Conservation (phyloP, 2,888 invertebrate genomes). For the Blastobasis lacticolella region DNA sequence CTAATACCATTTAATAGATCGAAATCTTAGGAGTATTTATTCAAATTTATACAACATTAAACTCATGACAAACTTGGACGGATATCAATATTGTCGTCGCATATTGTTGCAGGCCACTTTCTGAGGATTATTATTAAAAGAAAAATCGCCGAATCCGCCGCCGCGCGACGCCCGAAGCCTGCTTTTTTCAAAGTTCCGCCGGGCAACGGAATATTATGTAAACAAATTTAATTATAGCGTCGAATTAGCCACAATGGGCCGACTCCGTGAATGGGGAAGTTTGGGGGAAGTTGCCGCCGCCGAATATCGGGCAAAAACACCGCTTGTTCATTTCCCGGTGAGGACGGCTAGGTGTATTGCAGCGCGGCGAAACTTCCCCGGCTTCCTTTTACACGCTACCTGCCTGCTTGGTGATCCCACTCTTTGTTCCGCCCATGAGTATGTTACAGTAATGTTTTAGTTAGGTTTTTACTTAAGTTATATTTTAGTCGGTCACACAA, state of each 20-base stretch:
- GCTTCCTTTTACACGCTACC: background rate
- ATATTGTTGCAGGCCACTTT: no score
- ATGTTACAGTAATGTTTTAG: no score
- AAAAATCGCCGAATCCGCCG: background rate
- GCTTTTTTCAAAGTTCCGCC: conserved; percentile 41
- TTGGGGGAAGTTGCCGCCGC: conserved; percentile 46
- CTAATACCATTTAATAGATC: no score
- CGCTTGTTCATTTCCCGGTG: conserved; percentile 36
- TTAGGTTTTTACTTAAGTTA: no score
- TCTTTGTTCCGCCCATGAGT: no score
- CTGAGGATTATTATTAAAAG: no score
- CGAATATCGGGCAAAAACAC: conserved; percentile 43
- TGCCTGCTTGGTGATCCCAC: background rate
- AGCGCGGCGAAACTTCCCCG: no score
- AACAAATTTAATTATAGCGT: conserved; percentile 69
- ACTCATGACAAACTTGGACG: no score
- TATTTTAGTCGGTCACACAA: no score
- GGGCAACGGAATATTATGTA: conserved; percentile 53
- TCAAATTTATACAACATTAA: no score
- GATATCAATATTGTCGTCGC: no score
- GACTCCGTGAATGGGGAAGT: conserved; percentile 47
- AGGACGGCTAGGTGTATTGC: background rate
- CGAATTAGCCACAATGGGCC: conserved; percentile 64
- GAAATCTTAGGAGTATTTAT: no score
- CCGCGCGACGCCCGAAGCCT: conserved; percentile 11